A percentile compares a stretch with the other conserved stretches of the same genome.
phyloP scores from a whole-genome alignment of 1,140 invertebrate genomes.

The Euura lappo region DNA sequence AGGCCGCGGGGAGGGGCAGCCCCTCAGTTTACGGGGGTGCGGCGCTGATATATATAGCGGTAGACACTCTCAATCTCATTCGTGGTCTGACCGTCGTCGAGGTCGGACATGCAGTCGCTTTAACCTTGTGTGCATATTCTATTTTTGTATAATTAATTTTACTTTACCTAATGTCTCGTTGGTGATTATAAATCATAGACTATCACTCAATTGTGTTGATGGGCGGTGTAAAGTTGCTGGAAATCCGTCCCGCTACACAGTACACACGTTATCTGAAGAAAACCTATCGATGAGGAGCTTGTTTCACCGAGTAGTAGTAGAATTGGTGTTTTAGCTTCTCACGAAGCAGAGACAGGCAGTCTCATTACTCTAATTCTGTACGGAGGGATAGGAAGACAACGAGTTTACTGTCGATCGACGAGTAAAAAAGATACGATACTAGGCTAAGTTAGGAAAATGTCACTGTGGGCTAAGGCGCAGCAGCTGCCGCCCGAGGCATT shows the following conservation, averaged over 20 bases:
- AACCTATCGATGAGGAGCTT: not conserved
- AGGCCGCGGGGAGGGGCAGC: too few species aligned
- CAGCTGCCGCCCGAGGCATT: constrained; percentile 77
- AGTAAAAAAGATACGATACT: not conserved
- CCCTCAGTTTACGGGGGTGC: too few species aligned
- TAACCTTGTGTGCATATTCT: too few species aligned
- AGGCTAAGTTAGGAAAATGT: constrained; percentile 63
- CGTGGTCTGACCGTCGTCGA: too few species aligned
- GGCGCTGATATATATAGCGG: too few species aligned
- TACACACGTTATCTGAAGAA: constrained; percentile 1
- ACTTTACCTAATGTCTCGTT: too few species aligned
- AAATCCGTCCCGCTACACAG: constrained; percentile 29
- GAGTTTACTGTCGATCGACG: not conserved
- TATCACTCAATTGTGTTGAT: too few species aligned
- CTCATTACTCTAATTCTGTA: not conserved
- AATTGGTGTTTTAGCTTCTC: not conserved
- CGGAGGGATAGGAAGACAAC: not conserved
- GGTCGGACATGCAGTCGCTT: constrained; percentile 11
- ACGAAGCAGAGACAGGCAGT: not conserved
- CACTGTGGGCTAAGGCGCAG: constrained; percentile 86
- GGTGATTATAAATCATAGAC: too few species aligned
- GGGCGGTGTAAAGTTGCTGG: constrained; percentile 48
- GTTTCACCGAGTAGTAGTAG: not conserved
- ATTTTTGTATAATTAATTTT: too few species aligned
- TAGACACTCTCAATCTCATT: too few species aligned